phyloP scores from a whole-genome alignment of 1,140 invertebrate genomes.

The Schmidtea mediterranea region DNA sequence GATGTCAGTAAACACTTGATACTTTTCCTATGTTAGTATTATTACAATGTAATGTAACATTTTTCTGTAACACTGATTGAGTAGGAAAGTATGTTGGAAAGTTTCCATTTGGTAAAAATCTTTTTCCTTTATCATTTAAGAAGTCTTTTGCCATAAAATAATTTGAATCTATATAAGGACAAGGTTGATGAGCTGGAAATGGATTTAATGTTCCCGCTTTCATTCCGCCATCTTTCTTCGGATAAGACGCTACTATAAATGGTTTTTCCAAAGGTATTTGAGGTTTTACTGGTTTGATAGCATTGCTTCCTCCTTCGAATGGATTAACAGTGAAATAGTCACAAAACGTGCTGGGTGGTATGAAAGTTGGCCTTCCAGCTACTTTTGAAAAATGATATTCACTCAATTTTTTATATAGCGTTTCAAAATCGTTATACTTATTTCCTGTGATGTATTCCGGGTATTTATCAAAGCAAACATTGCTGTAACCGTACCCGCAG shows the following conservation, averaged over 20 bases:
- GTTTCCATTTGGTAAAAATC: too few species aligned
- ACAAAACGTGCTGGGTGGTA: conserved; percentile 19
- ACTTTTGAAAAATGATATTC: conserved; percentile 13
- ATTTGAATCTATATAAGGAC: neutral
- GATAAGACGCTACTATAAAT: too few species aligned
- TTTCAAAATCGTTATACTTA: conserved; percentile 14
- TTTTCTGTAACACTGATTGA: too few species aligned
- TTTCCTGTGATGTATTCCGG: conserved; percentile 14
- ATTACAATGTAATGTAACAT: too few species aligned
- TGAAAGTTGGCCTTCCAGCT: conserved; percentile 20
- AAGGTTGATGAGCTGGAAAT: neutral
- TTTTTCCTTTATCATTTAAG: too few species aligned
- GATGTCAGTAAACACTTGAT: too few species aligned
- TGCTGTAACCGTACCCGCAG: conserved; percentile 24
- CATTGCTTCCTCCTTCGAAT: conserved; percentile 12
- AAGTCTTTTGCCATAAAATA: too few species aligned
- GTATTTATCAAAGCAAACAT: conserved; percentile 19
- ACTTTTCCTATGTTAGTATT: too few species aligned
- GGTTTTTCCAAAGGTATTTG: neutral
- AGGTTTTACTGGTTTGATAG: conserved; percentile 11
- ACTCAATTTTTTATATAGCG: conserved; percentile 15
- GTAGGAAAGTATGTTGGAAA: too few species aligned
- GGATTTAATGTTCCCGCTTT: neutral
- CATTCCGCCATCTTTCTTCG: conserved; percentile 1
- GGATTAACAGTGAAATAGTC: conserved; percentile 23